Evolutionary conservation across 2,797 vertebrate genomes (phyloP), one percentile per base, ranked within the genome.

Genomic region (Echeneis naucrates): DNA sequence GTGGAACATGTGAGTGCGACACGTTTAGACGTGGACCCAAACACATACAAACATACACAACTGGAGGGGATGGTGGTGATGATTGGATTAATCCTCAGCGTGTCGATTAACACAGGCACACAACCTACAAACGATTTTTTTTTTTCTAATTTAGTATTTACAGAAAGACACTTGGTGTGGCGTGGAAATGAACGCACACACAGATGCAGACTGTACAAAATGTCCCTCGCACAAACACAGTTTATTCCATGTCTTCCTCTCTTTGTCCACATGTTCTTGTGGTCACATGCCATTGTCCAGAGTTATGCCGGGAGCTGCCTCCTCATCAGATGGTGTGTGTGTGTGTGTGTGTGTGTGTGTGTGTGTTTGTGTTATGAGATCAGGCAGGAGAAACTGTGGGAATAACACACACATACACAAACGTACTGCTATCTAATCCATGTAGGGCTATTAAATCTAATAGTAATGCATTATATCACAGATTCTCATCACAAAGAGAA

Each of bases 171-270:
- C 45, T 26, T 17, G 17, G 21, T 17, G 16, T 19, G 23, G 38
- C 38, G 50, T 51, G 12, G 12, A 50, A 65, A 57, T 19, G 5
- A 64, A 69, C 67, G 60, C 56, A 67, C 67, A 75, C 56, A 62
- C 24, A 74, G 13, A 59, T 11, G 27, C 9, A 37, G 0, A 59
- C 64, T 55, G 81, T 68, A 90, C 87, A 87, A 77, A 89, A 84
- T 72, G 85, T 89, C 72, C 68, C 60, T 87, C 83, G 81, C 68
- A 82, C 80, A 90, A 83, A 85, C 81, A 75, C 73, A 66, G 88
- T 88, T 90, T 85, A 88, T 58, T 78, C 79, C 88, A 83, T 26
- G 83, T 90, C 89, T 93, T 93, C 91, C 92, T 90, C 85, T 92
- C 89, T 93, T 92, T 92, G 92, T 93, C 84, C 80, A 68, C 79